A percentile compares a stretch with the other conserved stretches of the same genome.
phyloP scores from a whole-genome alignment of 2,797 vertebrate genomes.

The Ispidina lecontei region DNA sequence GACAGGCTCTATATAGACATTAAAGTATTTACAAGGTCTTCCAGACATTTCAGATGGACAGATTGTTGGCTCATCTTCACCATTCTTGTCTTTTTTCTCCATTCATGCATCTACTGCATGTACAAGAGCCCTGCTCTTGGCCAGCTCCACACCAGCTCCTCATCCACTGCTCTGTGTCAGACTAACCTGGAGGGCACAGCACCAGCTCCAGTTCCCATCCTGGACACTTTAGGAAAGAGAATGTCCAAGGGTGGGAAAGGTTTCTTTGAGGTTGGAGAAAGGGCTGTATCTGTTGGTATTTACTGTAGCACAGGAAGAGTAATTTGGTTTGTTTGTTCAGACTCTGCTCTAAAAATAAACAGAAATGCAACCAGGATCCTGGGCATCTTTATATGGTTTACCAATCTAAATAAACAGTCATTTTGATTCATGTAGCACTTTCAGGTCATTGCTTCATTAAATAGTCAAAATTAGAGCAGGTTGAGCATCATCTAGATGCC shows the following conservation, averaged over 20 bases:
- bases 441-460: neutral
- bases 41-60: neutral
- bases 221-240: neutral
- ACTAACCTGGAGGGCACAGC: neutral
- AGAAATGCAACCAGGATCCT: neutral
- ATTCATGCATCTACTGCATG: neutral
- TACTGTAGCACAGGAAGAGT: neutral
- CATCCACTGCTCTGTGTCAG: neutral
- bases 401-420: neutral
- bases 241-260: neutral
- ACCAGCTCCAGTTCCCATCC: neutral
- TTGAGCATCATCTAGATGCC: neutral
- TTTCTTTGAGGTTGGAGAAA: neutral
- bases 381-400: neutral
- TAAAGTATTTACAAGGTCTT: conserved; percentile 15
- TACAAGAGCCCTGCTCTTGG: neutral
- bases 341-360: conserved; percentile 15
- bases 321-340: conserved; percentile 1
- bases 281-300: neutral
- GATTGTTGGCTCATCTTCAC: neutral
- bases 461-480: neutral
- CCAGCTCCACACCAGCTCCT: neutral
- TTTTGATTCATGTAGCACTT: neutral
- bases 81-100: neutral
- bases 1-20: conserved; percentile 27